Conservation (phyloP, 2,797 vertebrate species). For the Smutsia temminckii region DNA sequence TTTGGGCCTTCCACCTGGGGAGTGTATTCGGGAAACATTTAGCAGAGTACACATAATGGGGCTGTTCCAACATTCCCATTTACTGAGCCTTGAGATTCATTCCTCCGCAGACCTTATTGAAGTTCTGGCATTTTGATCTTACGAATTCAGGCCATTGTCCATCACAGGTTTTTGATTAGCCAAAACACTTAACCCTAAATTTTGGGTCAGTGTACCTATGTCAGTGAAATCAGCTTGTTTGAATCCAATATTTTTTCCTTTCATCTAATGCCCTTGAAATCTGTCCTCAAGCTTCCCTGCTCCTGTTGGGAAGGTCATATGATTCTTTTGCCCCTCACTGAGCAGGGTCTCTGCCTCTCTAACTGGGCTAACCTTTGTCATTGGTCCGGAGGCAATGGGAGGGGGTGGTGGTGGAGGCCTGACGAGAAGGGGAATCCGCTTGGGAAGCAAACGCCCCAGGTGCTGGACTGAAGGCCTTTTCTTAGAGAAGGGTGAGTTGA, state of each 20-base stretch:
- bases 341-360: neutral
- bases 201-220: neutral
- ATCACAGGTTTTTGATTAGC: neutral
- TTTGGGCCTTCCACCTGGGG: neutral
- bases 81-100: neutral
- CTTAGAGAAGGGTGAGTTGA: neutral
- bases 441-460: neutral
- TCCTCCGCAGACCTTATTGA: neutral
- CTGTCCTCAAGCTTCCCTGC: neutral
- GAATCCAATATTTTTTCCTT: neutral
- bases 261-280: neutral
- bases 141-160: neutral
- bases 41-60: neutral
- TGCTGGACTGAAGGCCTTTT: neutral
- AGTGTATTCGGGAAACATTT: neutral
- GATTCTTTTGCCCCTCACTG: neutral
- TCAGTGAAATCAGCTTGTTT: neutral
- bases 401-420: neutral
- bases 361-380: neutral
- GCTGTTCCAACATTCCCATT: neutral
- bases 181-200: neutral
- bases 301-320: neutral
- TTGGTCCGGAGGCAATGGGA: neutral
- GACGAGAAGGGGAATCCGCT: neutral
- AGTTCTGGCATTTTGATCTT: neutral